phyloP scores from a whole-genome alignment of 1,140 invertebrate species.

The Trichomalopsis sarcophagae region DNA sequence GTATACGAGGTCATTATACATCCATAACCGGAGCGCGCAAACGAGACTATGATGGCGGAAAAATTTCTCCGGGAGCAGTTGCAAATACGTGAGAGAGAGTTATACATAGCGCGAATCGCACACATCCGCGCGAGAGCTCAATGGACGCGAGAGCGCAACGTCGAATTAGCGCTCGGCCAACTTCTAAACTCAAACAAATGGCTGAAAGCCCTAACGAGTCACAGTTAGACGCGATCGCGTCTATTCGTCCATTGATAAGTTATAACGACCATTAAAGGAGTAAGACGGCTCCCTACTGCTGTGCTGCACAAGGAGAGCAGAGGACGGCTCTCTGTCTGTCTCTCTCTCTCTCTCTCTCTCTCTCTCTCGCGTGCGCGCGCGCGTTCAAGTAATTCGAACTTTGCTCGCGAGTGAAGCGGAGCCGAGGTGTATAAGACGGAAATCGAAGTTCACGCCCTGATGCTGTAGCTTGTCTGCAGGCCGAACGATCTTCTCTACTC shows the following conservation, averaged over 20 bases:
- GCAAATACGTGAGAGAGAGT: background rate
- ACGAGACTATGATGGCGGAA: background rate
- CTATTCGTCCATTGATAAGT: constrained; percentile 45
- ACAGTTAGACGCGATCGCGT: constrained; percentile 19
- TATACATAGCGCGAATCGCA: background rate
- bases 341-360: too few species aligned
- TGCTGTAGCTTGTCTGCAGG: background rate
- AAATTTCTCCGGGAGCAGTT: background rate
- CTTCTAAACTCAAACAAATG: constrained; percentile 45
- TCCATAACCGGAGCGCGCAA: background rate
- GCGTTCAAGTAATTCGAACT: constrained; percentile 38
- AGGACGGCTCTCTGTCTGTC: background rate
- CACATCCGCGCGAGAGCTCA: background rate
- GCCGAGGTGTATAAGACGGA: constrained; percentile 20
- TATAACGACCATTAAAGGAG: constrained; percentile 45
- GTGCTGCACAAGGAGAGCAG: background rate
- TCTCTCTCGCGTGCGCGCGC: background rate
- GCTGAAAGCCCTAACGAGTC: constrained; percentile 39
- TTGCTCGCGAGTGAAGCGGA: background rate
- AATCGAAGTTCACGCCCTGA: constrained; percentile 31
- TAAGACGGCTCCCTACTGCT: background rate
- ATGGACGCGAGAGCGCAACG: background rate
- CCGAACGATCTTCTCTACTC: background rate
- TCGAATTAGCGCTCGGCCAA: constrained; percentile 36
- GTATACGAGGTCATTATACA: background rate